These are phyloP conservation scores for Atopsyche davidsoni DNA, from an alignment of 1,140 invertebrate species.

Conservation along the genomic window DNA sequence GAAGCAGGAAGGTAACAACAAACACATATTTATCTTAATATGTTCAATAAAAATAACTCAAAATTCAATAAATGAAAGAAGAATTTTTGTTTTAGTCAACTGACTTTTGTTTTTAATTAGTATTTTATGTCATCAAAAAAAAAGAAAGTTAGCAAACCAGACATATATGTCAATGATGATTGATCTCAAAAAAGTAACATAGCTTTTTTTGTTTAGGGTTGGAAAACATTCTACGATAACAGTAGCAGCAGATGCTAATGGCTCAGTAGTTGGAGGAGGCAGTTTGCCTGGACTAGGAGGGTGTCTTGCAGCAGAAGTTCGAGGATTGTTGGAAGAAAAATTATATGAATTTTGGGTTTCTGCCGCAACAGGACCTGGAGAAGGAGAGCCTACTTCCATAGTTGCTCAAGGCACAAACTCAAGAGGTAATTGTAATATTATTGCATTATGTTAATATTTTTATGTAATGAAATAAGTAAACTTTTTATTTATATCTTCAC, in stretches of 20 bases:
- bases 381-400: conserved; percentile 64
- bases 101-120: too few relatives aligned
- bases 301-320: conserved; percentile 51
- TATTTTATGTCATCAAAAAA: too few relatives aligned
- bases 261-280: conserved; percentile 5
- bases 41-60: conserved; percentile 4
- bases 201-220: conserved; percentile 8
- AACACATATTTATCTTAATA: too few relatives aligned
- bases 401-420: conserved; percentile 62
- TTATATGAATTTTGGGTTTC: conserved; percentile 83
- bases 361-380: conserved; percentile 71
- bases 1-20: conserved; percentile 55
- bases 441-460: conserved; percentile 9
- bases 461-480: too few relatives aligned
- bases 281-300: conserved; percentile 11
- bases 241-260: conserved; percentile 18
- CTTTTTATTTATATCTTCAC: too few relatives aligned
- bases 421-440: conserved; percentile 48
- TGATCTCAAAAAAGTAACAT: neutral
- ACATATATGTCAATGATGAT: too few relatives aligned
- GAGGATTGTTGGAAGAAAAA: conserved; percentile 60
- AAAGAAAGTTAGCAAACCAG: too few relatives aligned
- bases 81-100: neutral
- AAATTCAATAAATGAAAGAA: neutral
- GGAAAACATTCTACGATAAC: conserved; percentile 25